These are phyloP conservation scores for Melanerpes aurifrons DNA, from an alignment of 2,113 vertebrate genomes.

Conservation along the genomic window DNA sequence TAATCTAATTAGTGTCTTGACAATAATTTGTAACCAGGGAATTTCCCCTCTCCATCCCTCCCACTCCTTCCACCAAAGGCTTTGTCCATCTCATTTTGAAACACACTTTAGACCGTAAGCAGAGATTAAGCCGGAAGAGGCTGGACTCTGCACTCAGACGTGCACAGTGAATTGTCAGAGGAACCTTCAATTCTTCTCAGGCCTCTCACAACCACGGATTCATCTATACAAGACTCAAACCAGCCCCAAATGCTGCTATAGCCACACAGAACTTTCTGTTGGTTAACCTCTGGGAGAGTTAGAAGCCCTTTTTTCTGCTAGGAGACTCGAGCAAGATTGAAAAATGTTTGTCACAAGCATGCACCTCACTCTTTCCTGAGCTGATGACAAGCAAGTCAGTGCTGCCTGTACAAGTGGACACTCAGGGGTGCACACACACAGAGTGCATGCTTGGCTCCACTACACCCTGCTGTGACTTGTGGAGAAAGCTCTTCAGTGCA, in stretches of 20 bases:
- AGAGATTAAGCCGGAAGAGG: conserved; percentile 5
- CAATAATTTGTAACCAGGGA: conserved; percentile 28
- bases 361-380: fast-evolving
- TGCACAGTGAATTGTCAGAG: background rate
- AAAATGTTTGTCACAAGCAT: background rate
- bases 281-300: background rate
- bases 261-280: background rate
- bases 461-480: background rate
- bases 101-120: background rate
- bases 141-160: background rate
- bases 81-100: background rate
- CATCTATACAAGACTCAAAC: background rate
- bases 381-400: background rate
- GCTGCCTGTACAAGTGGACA: background rate
- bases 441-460: background rate
- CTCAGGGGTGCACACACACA: too few relatives aligned
- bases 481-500: background rate
- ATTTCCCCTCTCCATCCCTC: conserved; percentile 32
- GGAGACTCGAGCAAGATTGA: background rate
- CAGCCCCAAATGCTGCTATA: background rate
- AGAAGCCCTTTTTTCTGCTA: background rate
- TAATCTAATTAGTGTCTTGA: conserved; percentile 36
- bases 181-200: background rate
- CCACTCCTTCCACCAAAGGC: background rate
- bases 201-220: background rate